A percentile compares a stretch with the other conserved stretches of the same genome.
Conservation (phyloP, 1,140 invertebrate genomes). For the Neoseiulus cucumeris region DNA sequence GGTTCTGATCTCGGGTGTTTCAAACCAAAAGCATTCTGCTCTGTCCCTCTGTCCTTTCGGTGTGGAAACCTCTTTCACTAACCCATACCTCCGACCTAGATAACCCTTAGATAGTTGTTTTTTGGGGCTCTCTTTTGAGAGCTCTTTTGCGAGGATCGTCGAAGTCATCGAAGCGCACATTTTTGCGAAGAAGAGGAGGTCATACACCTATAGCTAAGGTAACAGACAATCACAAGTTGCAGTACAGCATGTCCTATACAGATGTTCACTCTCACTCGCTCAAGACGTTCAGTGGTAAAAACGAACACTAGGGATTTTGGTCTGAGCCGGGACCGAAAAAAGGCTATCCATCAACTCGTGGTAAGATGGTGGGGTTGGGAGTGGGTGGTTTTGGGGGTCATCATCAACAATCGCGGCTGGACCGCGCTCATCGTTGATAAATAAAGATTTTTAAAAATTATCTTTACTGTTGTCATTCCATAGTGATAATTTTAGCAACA, state of each 20-base stretch:
- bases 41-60: conserved; percentile 3
- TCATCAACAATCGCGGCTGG: no score
- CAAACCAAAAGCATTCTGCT: not conserved
- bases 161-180: not conserved
- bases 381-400: not conserved
- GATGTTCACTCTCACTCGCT: not conserved
- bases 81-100: not conserved
- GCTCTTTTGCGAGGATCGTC: not conserved
- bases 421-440: no score
- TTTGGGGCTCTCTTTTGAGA: not conserved
- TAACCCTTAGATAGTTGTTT: not conserved
- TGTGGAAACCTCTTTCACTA: not conserved
- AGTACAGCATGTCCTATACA: not conserved
- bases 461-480: no score
- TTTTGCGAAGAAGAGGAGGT: conserved; percentile 5
- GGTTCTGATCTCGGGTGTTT: not conserved
- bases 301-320: conserved; percentile 9
- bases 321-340: conserved; percentile 2
- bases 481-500: no score
- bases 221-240: not conserved
- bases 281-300: not conserved
- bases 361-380: not conserved
- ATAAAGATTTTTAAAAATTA: no score
- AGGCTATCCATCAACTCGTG: not conserved
- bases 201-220: not conserved